Base-by-base conservation (phyloP, 2,888 invertebrate species). In the Cephus pygmeus region DNA sequence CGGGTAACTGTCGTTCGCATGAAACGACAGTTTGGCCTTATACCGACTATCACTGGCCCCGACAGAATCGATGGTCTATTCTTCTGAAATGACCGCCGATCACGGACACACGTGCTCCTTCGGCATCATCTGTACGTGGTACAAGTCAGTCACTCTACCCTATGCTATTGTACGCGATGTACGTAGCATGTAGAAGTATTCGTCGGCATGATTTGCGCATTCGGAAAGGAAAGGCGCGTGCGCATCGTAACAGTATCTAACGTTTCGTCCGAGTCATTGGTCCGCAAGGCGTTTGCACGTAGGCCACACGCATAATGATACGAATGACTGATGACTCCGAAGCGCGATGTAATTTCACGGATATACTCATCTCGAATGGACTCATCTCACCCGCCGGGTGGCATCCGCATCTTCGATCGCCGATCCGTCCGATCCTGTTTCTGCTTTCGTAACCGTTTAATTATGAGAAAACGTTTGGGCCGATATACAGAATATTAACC, bases 281-380 rank as follows among this genome's bases (percentile, higher is more conserved):
- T 74, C 78, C 79, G 75, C 75, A 75, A 68, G 76, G 40, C 73
- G 76, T 69, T 73, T 69, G 35, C 80, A 77, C 79, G 80, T 81
- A 80, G 81, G 81, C 80, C 82, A 83, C 84, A 76, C 79, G 80
- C 74, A 69, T 82, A 79, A 82, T 82, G 79, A 80, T 83, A 76
- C 68, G 76, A 82, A 82, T 85, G 84, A 87, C 85, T 83, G 85
- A 88, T 86, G 87, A 86, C 83, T 85, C 35, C 80, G 79, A 79
- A 84, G 82, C 69, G 83, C 85, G 82, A 87, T 88, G 86, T 86
- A 87, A 86, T 87, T 87, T 87, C 84, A 87, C 84, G 85, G 83
- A 83, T 85, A 82, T 84, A 84, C 79, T 74, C 74, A 80, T 73
- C 74, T 69, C 31, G 80, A 78, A 75, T 74, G 68, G 69, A 75